Conservation (phyloP, 2,888 invertebrate species). For the Lampropteryx suffumata region DNA sequence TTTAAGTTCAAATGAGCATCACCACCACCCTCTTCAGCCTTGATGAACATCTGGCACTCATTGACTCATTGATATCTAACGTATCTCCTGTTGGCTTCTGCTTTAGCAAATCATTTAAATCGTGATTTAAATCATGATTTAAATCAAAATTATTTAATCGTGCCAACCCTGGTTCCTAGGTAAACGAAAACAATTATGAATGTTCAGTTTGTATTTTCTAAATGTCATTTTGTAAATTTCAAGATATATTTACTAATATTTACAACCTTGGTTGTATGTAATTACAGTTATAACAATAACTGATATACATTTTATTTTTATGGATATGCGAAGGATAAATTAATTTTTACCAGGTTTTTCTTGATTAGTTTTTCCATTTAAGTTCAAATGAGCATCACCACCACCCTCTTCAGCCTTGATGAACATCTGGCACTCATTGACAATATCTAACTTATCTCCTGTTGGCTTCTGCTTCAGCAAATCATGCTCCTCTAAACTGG, state of each 20-base stretch:
- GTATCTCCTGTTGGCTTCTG: slow-evolving; percentile 52
- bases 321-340: too few species aligned
- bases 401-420: slow-evolving; percentile 73
- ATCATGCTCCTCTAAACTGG: slow-evolving; percentile 48
- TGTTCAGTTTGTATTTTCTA: too few species aligned
- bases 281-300: too few species aligned
- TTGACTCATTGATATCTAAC: slow-evolving; percentile 69
- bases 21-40: slow-evolving; percentile 73
- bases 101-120: slow-evolving; percentile 48
- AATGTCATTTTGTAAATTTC: too few species aligned
- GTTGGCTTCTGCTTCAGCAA: slow-evolving; percentile 48
- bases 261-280: too few species aligned
- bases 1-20: slow-evolving; percentile 56
- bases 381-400: slow-evolving; percentile 60
- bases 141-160: too few species aligned
- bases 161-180: too few species aligned
- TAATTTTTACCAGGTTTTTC: slow-evolving; percentile 33
- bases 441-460: slow-evolving; percentile 62
- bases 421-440: slow-evolving; percentile 73
- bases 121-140: too few species aligned
- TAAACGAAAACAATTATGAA: too few species aligned
- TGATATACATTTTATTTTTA: too few species aligned
- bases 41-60: slow-evolving; percentile 72
- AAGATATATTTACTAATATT: too few species aligned
- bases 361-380: slow-evolving; percentile 43